Conservation (phyloP, 2,113 vertebrate species). For the Halcyon malimbica region DNA sequence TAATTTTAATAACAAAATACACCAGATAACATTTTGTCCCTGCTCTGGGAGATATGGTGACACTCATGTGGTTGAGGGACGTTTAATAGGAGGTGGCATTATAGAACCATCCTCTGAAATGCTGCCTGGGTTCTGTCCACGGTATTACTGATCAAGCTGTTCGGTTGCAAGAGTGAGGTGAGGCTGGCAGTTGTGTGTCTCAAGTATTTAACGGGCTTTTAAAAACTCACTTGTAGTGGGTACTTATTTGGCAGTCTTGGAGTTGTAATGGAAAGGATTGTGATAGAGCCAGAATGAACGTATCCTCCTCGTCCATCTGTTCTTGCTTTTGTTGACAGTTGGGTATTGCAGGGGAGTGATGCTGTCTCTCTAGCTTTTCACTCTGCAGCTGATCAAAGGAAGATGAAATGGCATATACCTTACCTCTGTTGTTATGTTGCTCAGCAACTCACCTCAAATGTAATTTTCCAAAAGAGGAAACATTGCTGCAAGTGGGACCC, state of each 20-base stretch:
- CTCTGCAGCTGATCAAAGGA: background rate
- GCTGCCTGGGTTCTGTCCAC: background rate
- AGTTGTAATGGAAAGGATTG: background rate
- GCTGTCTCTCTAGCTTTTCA: background rate
- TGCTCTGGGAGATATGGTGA: background rate
- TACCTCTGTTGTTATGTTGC: background rate
- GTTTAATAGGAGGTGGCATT: background rate
- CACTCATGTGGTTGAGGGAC: background rate
- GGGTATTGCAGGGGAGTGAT: background rate
- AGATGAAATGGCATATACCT: background rate
- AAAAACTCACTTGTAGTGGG: background rate
- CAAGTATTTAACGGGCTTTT: background rate
- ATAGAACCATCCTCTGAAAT: background rate
- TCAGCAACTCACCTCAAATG: background rate
- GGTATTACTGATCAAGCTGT: background rate
- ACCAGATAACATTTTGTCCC: background rate
- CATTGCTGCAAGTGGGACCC: background rate
- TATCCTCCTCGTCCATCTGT: background rate
- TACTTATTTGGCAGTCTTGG: background rate
- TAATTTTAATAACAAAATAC: background rate
- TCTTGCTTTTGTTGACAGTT: background rate
- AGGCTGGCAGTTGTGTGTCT: background rate
- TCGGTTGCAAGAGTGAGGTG: background rate
- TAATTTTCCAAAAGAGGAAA: background rate
- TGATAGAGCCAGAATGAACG: background rate